phyloP scores from a whole-genome alignment of 2,888 invertebrate species.

The Scrobipalpa atriplicella region DNA sequence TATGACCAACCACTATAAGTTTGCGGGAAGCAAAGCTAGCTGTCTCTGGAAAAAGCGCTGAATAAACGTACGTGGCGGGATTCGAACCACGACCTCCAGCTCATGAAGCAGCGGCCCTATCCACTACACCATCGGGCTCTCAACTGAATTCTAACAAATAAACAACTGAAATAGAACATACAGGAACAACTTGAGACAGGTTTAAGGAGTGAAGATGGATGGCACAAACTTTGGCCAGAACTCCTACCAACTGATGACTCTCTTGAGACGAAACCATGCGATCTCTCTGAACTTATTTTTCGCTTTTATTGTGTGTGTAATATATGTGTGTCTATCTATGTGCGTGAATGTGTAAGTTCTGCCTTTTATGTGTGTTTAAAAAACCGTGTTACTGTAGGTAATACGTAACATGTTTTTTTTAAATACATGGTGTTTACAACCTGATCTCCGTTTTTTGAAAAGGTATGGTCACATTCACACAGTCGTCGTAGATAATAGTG shows the following conservation, averaged over 20 bases:
- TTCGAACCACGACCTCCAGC: too few species aligned
- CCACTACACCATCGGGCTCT: neutral
- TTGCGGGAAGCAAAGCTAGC: too few species aligned
- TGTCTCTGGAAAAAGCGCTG: too few species aligned
- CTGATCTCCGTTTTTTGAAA: too few species aligned
- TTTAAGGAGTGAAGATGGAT: constrained; percentile 20
- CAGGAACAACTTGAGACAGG: constrained; percentile 19
- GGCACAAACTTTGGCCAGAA: constrained; percentile 12
- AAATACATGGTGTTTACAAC: too few species aligned
- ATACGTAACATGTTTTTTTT: too few species aligned
- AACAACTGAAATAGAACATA: neutral
- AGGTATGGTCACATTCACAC: too few species aligned
- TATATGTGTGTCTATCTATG: neutral
- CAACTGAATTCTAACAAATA: neutral
- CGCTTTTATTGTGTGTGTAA: constrained; percentile 3
- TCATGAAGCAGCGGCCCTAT: too few species aligned
- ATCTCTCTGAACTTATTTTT: constrained; percentile 2
- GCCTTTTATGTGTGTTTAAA: neutral
- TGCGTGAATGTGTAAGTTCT: neutral
- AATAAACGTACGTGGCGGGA: too few species aligned
- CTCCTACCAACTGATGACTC: constrained; percentile 20
- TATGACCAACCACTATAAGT: too few species aligned
- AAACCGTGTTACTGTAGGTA: too few species aligned
- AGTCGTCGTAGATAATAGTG: too few species aligned
- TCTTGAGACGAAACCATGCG: constrained; percentile 2